A percentile compares a stretch with the other conserved stretches of the same genome.
Conservation (phyloP, 2,888 invertebrate genomes). For the Drosophila melanosoma region DNA sequence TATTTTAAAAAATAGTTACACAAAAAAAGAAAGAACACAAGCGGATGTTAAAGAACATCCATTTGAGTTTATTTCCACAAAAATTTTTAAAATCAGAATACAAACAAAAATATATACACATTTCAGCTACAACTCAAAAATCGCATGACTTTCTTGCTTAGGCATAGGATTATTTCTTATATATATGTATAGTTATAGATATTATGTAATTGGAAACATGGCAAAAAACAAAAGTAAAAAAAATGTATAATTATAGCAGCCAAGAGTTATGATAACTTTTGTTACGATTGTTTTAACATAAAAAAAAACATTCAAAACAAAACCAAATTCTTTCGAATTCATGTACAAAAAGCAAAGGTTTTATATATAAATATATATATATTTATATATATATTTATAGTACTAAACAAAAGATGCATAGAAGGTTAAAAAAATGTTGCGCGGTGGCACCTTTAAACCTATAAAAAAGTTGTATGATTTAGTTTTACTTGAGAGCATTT, state of each 20-base stretch:
- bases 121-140: constrained; percentile 75
- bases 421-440: constrained; percentile 28
- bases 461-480: constrained; percentile 49
- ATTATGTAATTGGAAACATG: constrained; percentile 57
- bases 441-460: constrained; percentile 34
- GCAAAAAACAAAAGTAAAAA: constrained; percentile 58
- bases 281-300: constrained; percentile 14
- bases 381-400: neutral
- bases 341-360: constrained; percentile 53
- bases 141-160: constrained; percentile 55
- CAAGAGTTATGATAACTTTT: constrained; percentile 34
- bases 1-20: constrained; percentile 5
- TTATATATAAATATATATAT: neutral
- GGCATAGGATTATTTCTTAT: constrained; percentile 52
- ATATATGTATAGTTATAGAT: constrained; percentile 33
- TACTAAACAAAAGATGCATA: constrained; percentile 38
- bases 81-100: constrained; percentile 36
- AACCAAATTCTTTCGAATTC: constrained; percentile 27
- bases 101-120: constrained; percentile 56
- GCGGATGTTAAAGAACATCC: constrained; percentile 19
- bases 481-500: constrained; percentile 54
- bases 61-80: constrained; percentile 12
- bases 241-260: constrained; percentile 39
- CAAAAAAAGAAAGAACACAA: constrained; percentile 8
- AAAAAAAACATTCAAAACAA: constrained; percentile 47